phyloP scores from a whole-genome alignment of 2,113 vertebrate genomes.

The Irena cyanogastra region DNA sequence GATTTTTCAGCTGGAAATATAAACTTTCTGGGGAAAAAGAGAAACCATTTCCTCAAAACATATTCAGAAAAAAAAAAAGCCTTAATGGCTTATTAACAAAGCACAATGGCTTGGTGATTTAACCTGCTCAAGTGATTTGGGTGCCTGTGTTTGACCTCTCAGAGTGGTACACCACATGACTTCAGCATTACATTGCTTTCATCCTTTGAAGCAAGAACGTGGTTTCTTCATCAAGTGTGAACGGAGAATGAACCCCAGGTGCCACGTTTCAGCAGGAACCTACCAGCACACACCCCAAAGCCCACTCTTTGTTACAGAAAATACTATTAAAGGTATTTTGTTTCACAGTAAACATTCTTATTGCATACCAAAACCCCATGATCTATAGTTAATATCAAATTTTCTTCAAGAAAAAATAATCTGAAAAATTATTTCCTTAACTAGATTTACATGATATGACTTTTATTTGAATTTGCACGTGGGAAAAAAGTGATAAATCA shows the following conservation, averaged over 20 bases:
- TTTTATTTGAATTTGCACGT: neutral
- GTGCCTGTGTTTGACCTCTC: neutral
- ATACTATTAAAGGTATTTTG: neutral
- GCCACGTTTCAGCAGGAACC: neutral
- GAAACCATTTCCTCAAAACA: neutral
- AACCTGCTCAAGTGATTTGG: neutral
- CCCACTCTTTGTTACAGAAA: neutral
- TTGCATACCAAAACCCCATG: neutral
- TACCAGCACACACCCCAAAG: neutral
- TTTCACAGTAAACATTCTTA: neutral
- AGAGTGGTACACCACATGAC: neutral
- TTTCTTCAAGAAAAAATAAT: neutral
- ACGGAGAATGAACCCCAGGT: neutral
- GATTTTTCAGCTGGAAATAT: neutral
- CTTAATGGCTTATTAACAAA: neutral
- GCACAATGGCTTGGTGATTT: neutral
- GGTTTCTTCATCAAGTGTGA: rapidly evolving
- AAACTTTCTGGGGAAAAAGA: neutral
- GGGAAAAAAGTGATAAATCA: neutral
- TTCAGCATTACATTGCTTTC: neutral
- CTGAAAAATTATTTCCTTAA: neutral
- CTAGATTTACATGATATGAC: neutral
- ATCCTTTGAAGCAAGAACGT: neutral
- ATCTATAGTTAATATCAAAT: neutral
- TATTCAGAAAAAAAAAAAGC: neutral